A percentile compares a stretch with the other conserved stretches of the same genome.
phyloP scores from a whole-genome alignment of 30 jellyfish, hydroid and myxozoan genomes.

The Mastigias papua region DNA sequence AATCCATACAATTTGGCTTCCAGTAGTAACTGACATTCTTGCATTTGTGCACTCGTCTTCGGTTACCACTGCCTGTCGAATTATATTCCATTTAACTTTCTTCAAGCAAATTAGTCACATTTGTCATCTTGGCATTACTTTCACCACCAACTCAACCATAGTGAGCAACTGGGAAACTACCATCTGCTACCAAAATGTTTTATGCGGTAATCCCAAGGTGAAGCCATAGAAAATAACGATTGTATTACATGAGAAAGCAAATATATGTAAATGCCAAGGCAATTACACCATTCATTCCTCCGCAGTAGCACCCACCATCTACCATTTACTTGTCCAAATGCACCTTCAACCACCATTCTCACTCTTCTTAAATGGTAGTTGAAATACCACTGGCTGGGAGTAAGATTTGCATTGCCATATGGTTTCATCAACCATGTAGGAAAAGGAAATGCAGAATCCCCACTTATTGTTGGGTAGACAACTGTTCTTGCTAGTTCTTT shows the following conservation, averaged over 20 bases:
- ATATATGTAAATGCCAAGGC: neutral
- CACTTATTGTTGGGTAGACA: too few relatives aligned
- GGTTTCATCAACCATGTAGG: too few relatives aligned
- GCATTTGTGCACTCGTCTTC: constrained; percentile 15
- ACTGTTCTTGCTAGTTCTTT: too few relatives aligned
- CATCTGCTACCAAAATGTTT: neutral
- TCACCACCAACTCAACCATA: neutral
- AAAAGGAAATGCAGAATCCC: too few relatives aligned
- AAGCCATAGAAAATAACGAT: neutral
- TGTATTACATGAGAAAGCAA: neutral
- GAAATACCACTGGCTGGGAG: too few relatives aligned
- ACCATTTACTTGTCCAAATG: too few relatives aligned
- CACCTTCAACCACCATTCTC: too few relatives aligned
- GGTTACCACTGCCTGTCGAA: constrained; percentile 12
- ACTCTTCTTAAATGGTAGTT: too few relatives aligned
- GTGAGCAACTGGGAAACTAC: neutral
- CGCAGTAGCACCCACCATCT: too few relatives aligned
- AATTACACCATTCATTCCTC: neutral
- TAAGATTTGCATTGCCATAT: too few relatives aligned
- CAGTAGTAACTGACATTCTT: constrained; percentile 21
- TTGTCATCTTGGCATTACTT: neutral
- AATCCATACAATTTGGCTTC: constrained; percentile 19
- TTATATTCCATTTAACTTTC: neutral
- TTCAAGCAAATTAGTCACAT: neutral
- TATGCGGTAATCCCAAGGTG: neutral